A percentile compares a stretch with the other conserved stretches of the same genome.
Evolutionary conservation across 2,888 invertebrate species (phyloP).

Genomic region (Pandemis heparana): DNA sequence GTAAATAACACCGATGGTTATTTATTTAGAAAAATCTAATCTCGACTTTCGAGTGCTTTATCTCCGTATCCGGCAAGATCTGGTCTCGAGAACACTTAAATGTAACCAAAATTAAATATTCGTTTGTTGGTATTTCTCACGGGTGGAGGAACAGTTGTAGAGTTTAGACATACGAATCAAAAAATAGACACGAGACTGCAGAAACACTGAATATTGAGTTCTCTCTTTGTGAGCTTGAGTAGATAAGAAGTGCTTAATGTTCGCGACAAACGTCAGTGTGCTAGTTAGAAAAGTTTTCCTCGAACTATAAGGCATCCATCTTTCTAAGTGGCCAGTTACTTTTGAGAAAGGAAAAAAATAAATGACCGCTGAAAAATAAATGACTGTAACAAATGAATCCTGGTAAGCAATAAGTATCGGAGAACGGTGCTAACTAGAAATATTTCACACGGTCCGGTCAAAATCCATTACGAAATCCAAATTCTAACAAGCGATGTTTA

Average conservation of each 20-base stretch:
- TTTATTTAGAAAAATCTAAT: constrained; percentile 77
- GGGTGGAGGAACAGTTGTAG: constrained; percentile 41
- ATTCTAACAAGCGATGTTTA: constrained; percentile 25
- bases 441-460: constrained; percentile 31
- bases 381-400: constrained; percentile 1
- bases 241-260: not conserved
- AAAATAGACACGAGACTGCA: too few relatives aligned
- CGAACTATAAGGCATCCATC: not conserved
- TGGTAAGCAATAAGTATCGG: constrained; percentile 1
- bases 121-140: constrained; percentile 73
- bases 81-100: constrained; percentile 56
- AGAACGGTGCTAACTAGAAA: constrained; percentile 13
- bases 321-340: not conserved
- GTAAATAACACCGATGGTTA: constrained; percentile 66
- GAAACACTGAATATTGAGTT: too few relatives aligned
- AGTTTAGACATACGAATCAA: not conserved
- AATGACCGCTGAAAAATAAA: not conserved
- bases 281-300: not conserved
- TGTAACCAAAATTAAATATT: constrained; percentile 60
- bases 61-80: constrained; percentile 71
- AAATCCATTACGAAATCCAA: constrained; percentile 35
- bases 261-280: too few relatives aligned
- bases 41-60: constrained; percentile 68
- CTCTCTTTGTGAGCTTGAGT: too few relatives aligned
- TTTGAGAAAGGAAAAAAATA: not conserved